Conservation (phyloP, 2,888 invertebrate species). For the Volucella inanis region DNA sequence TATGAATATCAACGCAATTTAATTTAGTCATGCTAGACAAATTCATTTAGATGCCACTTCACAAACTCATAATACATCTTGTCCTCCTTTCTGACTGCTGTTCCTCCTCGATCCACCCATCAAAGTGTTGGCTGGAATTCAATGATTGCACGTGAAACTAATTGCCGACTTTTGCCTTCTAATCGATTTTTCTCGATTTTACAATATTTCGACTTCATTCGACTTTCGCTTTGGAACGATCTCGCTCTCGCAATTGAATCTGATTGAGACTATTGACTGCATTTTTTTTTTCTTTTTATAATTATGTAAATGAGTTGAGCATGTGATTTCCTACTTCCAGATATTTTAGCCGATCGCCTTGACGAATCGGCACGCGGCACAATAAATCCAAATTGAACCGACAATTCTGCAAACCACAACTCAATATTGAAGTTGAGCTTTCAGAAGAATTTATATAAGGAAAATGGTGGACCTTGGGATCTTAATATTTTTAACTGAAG, state of each 20-base stretch:
- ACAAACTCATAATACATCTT: slow-evolving; percentile 30
- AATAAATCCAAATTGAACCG: too few species aligned
- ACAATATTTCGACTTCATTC: too few species aligned
- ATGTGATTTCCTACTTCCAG: too few species aligned
- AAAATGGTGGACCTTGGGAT: too few species aligned
- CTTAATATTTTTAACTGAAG: too few species aligned
- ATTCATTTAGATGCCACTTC: slow-evolving; percentile 43
- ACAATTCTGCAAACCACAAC: too few species aligned
- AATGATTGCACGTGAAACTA: slow-evolving; percentile 66
- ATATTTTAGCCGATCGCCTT: too few species aligned
- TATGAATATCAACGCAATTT: slow-evolving; percentile 23
- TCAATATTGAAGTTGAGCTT: too few species aligned
- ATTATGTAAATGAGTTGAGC: too few species aligned
- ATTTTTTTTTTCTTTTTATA: too few species aligned
- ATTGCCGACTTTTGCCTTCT: slow-evolving; percentile 31
- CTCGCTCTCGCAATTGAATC: slow-evolving; percentile 56
- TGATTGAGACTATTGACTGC: slow-evolving; percentile 13
- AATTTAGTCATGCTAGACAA: slow-evolving; percentile 58
- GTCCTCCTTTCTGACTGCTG: background rate
- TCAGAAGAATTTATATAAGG: too few species aligned
- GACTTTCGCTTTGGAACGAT: slow-evolving; percentile 42
- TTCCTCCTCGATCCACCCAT: background rate
- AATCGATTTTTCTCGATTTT: slow-evolving; percentile 41
- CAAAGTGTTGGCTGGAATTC: slow-evolving; percentile 56
- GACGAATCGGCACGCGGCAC: too few species aligned